phyloP scores from a whole-genome alignment of 1,140 invertebrate genomes.

The Brachionus rubens region DNA sequence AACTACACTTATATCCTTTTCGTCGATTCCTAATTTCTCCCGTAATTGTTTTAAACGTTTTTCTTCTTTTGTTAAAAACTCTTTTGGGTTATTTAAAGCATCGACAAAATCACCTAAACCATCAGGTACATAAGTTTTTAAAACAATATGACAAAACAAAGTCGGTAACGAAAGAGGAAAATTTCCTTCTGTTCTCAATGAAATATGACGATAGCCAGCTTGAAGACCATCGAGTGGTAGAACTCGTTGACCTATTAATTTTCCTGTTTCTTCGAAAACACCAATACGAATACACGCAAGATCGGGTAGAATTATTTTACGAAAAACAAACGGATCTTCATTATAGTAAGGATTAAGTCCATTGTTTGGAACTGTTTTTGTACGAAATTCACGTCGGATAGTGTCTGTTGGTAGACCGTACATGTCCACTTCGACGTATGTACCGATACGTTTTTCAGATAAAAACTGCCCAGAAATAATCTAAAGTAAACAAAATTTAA shows the following conservation, averaged over 20 bases:
- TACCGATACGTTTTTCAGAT: constrained; percentile 96
- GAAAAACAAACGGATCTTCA: constrained; percentile 93
- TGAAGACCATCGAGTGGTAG: constrained; percentile 94
- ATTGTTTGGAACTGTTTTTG: constrained; percentile 88
- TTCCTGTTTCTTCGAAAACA: constrained; percentile 97
- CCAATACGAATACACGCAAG: constrained; percentile 93
- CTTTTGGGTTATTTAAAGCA: constrained; percentile 88
- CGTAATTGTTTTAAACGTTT: constrained; percentile 86
- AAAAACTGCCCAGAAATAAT: constrained; percentile 99
- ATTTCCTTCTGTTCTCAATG: constrained; percentile 93
- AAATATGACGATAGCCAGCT: constrained; percentile 92
- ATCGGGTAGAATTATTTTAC: constrained; percentile 96
- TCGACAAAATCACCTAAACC: constrained; percentile 98
- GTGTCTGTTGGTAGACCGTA: constrained; percentile 98
- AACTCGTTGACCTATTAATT: constrained; percentile 92
- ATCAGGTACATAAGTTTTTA: constrained; percentile 99
- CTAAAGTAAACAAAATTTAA: constrained; percentile 59
- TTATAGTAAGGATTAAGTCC: constrained; percentile 94
- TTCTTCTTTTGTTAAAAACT: constrained; percentile 83
- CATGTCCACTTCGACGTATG: constrained; percentile 99
- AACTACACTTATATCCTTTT: constrained; percentile 65
- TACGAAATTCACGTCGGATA: constrained; percentile 94
- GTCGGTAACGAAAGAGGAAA: constrained; percentile 97
- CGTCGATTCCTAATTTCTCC: constrained; percentile 81
- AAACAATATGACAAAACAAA: constrained; percentile 96